Evolutionary conservation across 2,888 invertebrate genomes (phyloP).

Genomic region (Polydrusus cervinus): DNA sequence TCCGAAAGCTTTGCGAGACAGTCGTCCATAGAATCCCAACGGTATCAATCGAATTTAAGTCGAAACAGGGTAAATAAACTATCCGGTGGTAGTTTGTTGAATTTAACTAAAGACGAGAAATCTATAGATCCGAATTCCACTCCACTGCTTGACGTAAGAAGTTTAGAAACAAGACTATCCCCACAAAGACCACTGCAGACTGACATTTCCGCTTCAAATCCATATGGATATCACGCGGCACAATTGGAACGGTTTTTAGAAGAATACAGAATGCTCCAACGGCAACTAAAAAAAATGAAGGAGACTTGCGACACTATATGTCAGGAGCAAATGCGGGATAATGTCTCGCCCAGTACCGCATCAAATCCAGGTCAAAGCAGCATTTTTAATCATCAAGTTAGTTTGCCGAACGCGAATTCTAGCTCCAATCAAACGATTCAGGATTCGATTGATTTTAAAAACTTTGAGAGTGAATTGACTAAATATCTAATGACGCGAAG

Average conservation of each 20-base stretch:
- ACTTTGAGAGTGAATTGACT: conserved; percentile 74
- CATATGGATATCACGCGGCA: conserved; percentile 86
- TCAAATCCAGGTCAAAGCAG: conserved; percentile 19
- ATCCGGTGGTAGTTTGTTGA: conserved; percentile 82
- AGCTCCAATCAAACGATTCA: conserved; percentile 62
- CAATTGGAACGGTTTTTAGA: conserved; percentile 86
- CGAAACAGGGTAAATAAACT: conserved; percentile 72
- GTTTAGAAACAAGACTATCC: conserved; percentile 71
- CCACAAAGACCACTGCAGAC: conserved; percentile 59
- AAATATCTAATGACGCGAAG: conserved; percentile 67
- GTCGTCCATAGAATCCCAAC: conserved; percentile 72
- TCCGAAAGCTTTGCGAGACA: conserved; percentile 70
- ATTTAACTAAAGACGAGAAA: conserved; percentile 75
- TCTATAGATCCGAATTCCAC: conserved; percentile 71
- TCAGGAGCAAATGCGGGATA: conserved; percentile 63
- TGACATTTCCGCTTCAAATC: conserved; percentile 65
- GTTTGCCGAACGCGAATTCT: conserved; percentile 70
- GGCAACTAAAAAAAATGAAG: conserved; percentile 87
- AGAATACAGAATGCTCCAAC: conserved; percentile 84
- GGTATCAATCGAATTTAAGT: conserved; percentile 62
- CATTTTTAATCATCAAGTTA: conserved; percentile 59
- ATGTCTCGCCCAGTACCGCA: conserved; percentile 60
- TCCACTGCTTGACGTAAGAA: conserved; percentile 77
- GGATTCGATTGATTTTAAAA: conserved; percentile 69
- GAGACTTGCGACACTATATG: conserved; percentile 82